Evolutionary conservation across 2,113 vertebrate genomes (phyloP).

Genomic region (Salvator merianae): DNA sequence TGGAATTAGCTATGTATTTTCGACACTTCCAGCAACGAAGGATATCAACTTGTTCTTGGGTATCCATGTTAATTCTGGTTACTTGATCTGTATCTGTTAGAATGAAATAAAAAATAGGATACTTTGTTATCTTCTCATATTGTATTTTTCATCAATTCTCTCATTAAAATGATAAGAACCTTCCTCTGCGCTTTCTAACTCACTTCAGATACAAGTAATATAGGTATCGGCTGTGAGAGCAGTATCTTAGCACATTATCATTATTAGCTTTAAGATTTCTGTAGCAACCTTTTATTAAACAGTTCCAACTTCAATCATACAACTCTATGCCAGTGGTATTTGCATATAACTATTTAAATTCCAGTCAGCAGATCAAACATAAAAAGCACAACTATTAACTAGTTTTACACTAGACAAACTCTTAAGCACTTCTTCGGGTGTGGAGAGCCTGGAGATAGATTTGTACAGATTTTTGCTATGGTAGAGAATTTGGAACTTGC

Average conservation of each 20-base stretch:
- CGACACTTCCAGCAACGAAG: conserved; percentile 74
- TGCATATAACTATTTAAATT: too few species aligned
- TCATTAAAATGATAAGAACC: not conserved
- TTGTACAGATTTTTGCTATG: too few species aligned
- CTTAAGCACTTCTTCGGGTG: too few species aligned
- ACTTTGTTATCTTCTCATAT: not conserved
- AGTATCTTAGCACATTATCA: not conserved
- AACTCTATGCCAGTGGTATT: not conserved
- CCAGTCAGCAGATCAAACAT: too few species aligned
- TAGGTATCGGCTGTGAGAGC: not conserved
- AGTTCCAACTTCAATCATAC: not conserved
- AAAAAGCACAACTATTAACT: too few species aligned
- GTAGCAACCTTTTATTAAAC: not conserved
- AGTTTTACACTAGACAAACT: too few species aligned
- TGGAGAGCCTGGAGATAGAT: too few species aligned
- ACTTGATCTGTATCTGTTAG: conserved; percentile 54
- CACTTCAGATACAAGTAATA: not conserved
- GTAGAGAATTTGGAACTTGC: too few species aligned
- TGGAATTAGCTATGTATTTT: conserved; percentile 68
- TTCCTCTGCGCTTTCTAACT: rapidly evolving
- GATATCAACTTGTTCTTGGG: conserved; percentile 43
- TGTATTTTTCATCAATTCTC: not conserved
- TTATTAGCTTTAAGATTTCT: not conserved
- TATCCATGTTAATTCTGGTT: conserved; percentile 42
- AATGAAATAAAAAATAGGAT: conserved; percentile 40